These are phyloP conservation scores for Atta cephalotes DNA, from an alignment of 1,140 invertebrate species.

Conservation along the genomic window DNA sequence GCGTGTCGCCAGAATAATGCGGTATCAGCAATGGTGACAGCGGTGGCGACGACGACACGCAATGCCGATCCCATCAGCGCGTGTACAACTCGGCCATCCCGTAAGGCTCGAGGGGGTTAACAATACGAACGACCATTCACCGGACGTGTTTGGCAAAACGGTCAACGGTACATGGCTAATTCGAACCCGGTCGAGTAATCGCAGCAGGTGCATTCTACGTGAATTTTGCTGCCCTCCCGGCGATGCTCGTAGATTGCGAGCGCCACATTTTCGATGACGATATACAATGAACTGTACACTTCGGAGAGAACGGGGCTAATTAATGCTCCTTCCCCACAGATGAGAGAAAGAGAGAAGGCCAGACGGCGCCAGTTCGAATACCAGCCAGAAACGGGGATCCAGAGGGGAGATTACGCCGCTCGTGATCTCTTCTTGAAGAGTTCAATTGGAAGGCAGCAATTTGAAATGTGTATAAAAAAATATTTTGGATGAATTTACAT, in stretches of 20 bases:
- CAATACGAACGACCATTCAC: slow-evolving; percentile 50
- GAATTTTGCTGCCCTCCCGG: neutral
- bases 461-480: neutral
- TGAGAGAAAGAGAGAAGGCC: slow-evolving; percentile 6
- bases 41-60: slow-evolving; percentile 1
- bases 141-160: slow-evolving; percentile 36
- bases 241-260: neutral
- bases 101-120: slow-evolving; percentile 17
- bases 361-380: slow-evolving; percentile 68
- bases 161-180: slow-evolving; percentile 41
- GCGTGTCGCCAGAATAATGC: slow-evolving; percentile 41
- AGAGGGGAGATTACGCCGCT: neutral
- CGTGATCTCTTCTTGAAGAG: neutral
- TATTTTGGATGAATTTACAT: neutral
- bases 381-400: slow-evolving; percentile 19
- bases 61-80: slow-evolving; percentile 8
- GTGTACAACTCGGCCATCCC: neutral
- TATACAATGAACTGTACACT: slow-evolving; percentile 1
- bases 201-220: slow-evolving; percentile 20
- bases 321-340: slow-evolving; percentile 52
- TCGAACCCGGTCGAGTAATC: neutral
- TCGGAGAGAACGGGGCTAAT: slow-evolving; percentile 68
- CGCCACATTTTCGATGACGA: neutral
- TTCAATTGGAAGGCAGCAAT: slow-evolving; percentile 28
- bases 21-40: neutral